Evolutionary conservation across 2,113 vertebrate species (phyloP), one percentile per base, ranked within the genome.

Genomic region (Indri indri): DNA sequence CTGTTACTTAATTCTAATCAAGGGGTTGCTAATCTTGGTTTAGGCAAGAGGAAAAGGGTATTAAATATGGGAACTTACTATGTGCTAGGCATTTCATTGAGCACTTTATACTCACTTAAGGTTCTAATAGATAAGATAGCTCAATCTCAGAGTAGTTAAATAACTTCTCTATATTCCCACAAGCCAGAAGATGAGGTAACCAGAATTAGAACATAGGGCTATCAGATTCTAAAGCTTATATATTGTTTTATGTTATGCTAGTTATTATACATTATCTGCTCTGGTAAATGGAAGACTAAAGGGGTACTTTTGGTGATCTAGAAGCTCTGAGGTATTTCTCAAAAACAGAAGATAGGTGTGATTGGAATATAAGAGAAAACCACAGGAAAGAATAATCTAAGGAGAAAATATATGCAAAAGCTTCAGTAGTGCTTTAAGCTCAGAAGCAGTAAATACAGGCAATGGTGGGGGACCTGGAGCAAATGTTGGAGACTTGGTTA

Each of bases 1-100:
- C 32, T 86, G 17, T 32, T 73, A 66, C 45, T 93, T 77, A 82
- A 50, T 50, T 74, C 27, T 91, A 83, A 63, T 73, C 13, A 70
- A 71, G 54, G 32, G 18, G 16, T 91, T 91, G 47, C 17, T 63
- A 34, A 63, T 32, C 52, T 74, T 95, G 34, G 37, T 82, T 91
- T 95, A 96, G 77, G 52, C 61, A 91, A 61, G 30, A 63, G 47
- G 13, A 32, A 20, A 61, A 79, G 40, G 5, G 54, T 73, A 42
- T 91, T 96, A 86, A 74, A 18, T 91, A 32, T 77, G 61, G 23
- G 14, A 83, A 80, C 23, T 97, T 91, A 77, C 27, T 94, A 8
- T 59, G 34, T 95, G 20, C 54, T 68, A 16, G 12, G 9, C 30
- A 86, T 94, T 95, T 95, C 91, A 91, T 50, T 91, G 37, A 59